Evolutionary conservation across 2,888 invertebrate genomes (phyloP).

Genomic region (Aphodius granarius): DNA sequence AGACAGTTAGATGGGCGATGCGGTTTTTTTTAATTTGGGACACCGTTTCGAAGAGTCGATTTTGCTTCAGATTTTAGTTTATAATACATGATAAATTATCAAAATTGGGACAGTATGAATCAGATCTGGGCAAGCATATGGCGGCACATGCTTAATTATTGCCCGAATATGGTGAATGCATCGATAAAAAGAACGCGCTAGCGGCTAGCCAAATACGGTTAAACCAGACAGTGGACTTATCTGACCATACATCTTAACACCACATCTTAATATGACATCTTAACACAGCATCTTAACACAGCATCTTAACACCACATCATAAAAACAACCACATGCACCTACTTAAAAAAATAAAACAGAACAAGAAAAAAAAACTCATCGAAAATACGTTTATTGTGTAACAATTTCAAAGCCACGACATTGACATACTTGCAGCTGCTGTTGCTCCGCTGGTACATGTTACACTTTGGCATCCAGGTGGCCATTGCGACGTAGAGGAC

Average conservation of each 20-base stretch:
- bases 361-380: background rate
- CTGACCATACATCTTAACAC: no score
- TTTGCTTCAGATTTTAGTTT: background rate
- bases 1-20: no score
- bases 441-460: conserved; percentile 45
- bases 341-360: background rate
- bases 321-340: no score
- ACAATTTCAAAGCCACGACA: conserved; percentile 5
- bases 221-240: no score
- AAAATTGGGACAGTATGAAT: background rate
- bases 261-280: no score
- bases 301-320: no score
- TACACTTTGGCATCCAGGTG: conserved; percentile 77
- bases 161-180: background rate
- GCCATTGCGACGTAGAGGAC: conserved; percentile 72
- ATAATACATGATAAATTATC: background rate
- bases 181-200: background rate
- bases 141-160: background rate
- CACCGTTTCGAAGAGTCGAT: background rate
- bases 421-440: conserved; percentile 27
- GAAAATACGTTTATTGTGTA: background rate
- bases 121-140: background rate
- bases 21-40: no score
- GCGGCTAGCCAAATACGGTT: background rate
- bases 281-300: no score